A percentile compares a stretch with the other conserved stretches of the same genome.
Evolutionary conservation across 2,888 invertebrate genomes (phyloP).

Genomic region (Euzetes globulus): DNA sequence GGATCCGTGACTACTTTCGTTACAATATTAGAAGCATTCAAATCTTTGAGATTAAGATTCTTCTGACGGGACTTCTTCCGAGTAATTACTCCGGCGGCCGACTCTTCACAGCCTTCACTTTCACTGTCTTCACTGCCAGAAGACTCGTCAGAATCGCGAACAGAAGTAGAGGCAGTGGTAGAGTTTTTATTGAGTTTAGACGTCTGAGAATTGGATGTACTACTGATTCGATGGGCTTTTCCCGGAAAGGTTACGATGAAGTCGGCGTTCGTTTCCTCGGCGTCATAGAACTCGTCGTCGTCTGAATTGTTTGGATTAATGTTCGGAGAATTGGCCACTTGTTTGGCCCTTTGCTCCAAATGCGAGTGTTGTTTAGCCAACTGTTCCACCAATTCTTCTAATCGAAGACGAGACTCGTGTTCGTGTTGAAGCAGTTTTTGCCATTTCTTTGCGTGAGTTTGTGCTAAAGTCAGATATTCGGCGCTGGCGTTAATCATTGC

Average conservation of each 20-base stretch:
- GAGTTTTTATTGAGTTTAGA: not conserved
- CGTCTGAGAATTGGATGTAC: not conserved
- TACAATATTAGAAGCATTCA: not conserved
- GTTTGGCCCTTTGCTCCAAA: slow-evolving; percentile 69
- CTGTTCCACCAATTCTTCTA: slow-evolving; percentile 95
- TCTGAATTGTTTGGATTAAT: slow-evolving; percentile 50
- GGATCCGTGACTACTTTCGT: slow-evolving; percentile 8
- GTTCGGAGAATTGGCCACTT: slow-evolving; percentile 41
- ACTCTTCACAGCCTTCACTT: slow-evolving; percentile 26
- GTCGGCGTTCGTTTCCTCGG: slow-evolving; percentile 50
- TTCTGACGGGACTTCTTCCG: slow-evolving; percentile 27
- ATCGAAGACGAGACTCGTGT: slow-evolving; percentile 79
- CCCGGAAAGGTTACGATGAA: slow-evolving; percentile 47
- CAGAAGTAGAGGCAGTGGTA: slow-evolving; percentile 14
- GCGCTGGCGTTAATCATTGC: slow-evolving; percentile 93
- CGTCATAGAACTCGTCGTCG: slow-evolving; percentile 60
- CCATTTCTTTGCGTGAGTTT: slow-evolving; percentile 84
- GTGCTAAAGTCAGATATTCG: slow-evolving; percentile 82
- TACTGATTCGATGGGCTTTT: slow-evolving; percentile 43
- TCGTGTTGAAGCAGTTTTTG: slow-evolving; percentile 86
- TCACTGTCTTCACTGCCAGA: slow-evolving; percentile 28
- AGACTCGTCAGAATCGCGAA: slow-evolving; percentile 15
- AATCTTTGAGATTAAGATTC: not conserved
- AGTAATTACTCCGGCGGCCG: slow-evolving; percentile 26
- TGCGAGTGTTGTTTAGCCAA: slow-evolving; percentile 93